These are phyloP conservation scores for Synergus itoensis DNA, from an alignment of 2,888 invertebrate species.

Conservation along the genomic window DNA sequence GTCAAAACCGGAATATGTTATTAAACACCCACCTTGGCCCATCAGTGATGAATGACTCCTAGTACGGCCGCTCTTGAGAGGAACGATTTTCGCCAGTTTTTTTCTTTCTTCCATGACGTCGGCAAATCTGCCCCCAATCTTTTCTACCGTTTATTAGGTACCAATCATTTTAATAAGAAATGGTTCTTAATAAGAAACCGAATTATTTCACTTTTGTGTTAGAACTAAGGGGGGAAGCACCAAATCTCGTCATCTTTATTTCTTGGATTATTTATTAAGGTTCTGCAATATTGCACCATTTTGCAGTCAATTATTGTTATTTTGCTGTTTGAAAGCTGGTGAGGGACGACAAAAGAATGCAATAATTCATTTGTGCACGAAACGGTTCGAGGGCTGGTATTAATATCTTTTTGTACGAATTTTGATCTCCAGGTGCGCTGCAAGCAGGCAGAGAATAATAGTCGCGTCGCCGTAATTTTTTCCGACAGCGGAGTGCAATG, in stretches of 20 bases:
- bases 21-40: conserved; percentile 59
- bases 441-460: conserved; percentile 38
- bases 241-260: too few relatives aligned
- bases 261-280: too few relatives aligned
- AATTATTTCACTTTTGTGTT: too few relatives aligned
- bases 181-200: too few relatives aligned
- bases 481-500: conserved; percentile 59
- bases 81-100: not conserved
- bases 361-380: conserved; percentile 8
- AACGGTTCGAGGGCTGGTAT: conserved; percentile 1
- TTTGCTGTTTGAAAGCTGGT: not conserved
- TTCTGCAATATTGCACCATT: too few relatives aligned
- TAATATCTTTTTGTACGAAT: conserved; percentile 41
- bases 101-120: not conserved
- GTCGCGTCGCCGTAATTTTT: conserved; percentile 37
- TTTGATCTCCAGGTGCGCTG: conserved; percentile 35
- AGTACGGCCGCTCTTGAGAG: not conserved
- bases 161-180: too few relatives aligned
- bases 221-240: too few relatives aligned
- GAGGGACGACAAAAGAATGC: not conserved
- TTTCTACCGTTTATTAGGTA: too few relatives aligned
- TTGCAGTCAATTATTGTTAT: too few relatives aligned
- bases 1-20: conserved; percentile 63
- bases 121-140: not conserved
- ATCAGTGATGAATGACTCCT: conserved; percentile 43